These are phyloP conservation scores for Rhyacophila evoluta DNA, from an alignment of 2,888 invertebrate genomes.

Conservation along the genomic window DNA sequence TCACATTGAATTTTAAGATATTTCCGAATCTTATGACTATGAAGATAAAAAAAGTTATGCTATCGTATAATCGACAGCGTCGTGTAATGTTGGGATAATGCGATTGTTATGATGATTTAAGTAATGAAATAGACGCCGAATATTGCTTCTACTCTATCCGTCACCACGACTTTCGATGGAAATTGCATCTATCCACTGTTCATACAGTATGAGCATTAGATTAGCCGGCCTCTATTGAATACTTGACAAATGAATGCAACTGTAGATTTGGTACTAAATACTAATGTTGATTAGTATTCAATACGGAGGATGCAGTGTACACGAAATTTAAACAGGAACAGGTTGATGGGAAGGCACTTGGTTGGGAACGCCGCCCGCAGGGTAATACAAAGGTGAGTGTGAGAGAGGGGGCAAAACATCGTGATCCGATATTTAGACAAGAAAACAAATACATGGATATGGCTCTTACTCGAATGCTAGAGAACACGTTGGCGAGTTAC, in stretches of 20 bases:
- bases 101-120: no score
- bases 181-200: not conserved
- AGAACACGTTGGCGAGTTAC: no score
- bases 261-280: conserved; percentile 51
- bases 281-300: conserved; percentile 37
- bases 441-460: not conserved
- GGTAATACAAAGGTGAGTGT: not conserved
- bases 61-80: not conserved
- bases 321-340: no score
- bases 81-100: not conserved
- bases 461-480: no score
- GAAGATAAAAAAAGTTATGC: no score
- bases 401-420: not conserved
- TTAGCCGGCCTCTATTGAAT: conserved; percentile 53
- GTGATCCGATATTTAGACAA: not conserved
- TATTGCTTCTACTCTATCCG: not conserved
- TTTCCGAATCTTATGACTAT: no score
- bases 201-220: conserved; percentile 43
- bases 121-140: no score
- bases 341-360: not conserved
- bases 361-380: not conserved
- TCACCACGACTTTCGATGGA: not conserved
- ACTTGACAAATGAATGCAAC: conserved; percentile 53
- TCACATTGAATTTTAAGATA: no score
- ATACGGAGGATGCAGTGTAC: not conserved